Conservation (phyloP, 2,888 invertebrate species). For the Epirrhoe tristata region DNA sequence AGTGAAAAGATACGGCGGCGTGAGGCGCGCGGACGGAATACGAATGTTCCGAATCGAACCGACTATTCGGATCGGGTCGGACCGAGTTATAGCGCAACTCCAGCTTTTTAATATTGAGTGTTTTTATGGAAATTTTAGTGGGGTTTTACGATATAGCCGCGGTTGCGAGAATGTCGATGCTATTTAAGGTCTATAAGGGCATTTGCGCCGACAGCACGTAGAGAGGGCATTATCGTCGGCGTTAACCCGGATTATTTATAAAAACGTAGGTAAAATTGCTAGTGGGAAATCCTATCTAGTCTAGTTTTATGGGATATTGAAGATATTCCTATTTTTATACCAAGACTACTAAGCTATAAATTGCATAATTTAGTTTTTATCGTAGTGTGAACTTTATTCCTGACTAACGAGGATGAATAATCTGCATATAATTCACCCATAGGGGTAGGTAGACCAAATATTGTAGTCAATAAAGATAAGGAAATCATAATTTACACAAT, state of each 20-base stretch:
- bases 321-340: conserved; percentile 6
- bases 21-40: conserved; percentile 68
- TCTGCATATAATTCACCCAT: too few relatives aligned
- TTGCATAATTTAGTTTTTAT: neutral
- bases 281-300: conserved; percentile 18
- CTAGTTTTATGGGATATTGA: neutral
- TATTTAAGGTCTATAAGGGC: conserved; percentile 49
- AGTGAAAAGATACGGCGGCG: conserved; percentile 76
- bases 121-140: conserved; percentile 66
- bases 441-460: too few relatives aligned
- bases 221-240: conserved; percentile 36
- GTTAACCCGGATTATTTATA: conserved; percentile 43
- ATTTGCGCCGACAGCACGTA: conserved; percentile 45
- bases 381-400: neutral
- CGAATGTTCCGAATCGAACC: conserved; percentile 63
- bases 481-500: too few relatives aligned
- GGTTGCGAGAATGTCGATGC: conserved; percentile 53
- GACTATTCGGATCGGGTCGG: conserved; percentile 49
- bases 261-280: conserved; percentile 30
- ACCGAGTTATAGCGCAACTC: conserved; percentile 66
- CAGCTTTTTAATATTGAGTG: conserved; percentile 75
- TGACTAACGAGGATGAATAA: neutral
- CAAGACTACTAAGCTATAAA: neutral
- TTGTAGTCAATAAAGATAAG: too few relatives aligned
- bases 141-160: conserved; percentile 60